phyloP scores from a whole-genome alignment of 2,888 invertebrate species.

The Lepidochitona cinerea region DNA sequence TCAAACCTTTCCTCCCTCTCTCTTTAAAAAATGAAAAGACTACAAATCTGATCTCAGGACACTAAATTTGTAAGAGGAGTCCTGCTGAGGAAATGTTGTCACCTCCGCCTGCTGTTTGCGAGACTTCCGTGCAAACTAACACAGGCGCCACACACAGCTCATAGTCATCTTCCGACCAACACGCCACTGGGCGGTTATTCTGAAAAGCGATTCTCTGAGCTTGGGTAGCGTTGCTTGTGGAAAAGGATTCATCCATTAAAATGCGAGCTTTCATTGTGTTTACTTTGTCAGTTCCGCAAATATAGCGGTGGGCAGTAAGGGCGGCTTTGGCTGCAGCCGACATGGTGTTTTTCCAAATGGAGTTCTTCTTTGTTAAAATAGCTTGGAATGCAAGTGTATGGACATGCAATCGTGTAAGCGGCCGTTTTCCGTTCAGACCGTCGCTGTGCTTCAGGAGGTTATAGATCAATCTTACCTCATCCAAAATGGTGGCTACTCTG shows the following conservation, averaged over 20 bases:
- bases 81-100: slow-evolving; percentile 92
- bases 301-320: slow-evolving; percentile 85
- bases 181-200: slow-evolving; percentile 82
- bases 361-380: slow-evolving; percentile 79
- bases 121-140: slow-evolving; percentile 84
- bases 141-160: slow-evolving; percentile 88
- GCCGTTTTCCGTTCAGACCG: slow-evolving; percentile 72
- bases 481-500: slow-evolving; percentile 83
- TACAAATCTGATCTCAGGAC: too few relatives aligned
- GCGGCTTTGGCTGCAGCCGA: slow-evolving; percentile 88
- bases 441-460: slow-evolving; percentile 44
- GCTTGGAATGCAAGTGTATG: slow-evolving; percentile 92
- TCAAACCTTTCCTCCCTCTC: too few relatives aligned
- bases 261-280: slow-evolving; percentile 76
- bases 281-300: slow-evolving; percentile 79
- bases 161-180: slow-evolving; percentile 81
- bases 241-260: slow-evolving; percentile 87
- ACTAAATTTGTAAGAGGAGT: slow-evolving; percentile 74
- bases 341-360: slow-evolving; percentile 82
- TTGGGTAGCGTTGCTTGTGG: slow-evolving; percentile 77
- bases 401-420: slow-evolving; percentile 83
- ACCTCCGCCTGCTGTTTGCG: slow-evolving; percentile 88
- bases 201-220: slow-evolving; percentile 77
- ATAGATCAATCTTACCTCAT: slow-evolving; percentile 84
- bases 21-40: too few relatives aligned